Percentiles rank a stretch among this genome's conserved stretches.
Evolutionary conservation across 2,797 vertebrate species (phyloP).

Genomic region (Glossophaga mutica): DNA sequence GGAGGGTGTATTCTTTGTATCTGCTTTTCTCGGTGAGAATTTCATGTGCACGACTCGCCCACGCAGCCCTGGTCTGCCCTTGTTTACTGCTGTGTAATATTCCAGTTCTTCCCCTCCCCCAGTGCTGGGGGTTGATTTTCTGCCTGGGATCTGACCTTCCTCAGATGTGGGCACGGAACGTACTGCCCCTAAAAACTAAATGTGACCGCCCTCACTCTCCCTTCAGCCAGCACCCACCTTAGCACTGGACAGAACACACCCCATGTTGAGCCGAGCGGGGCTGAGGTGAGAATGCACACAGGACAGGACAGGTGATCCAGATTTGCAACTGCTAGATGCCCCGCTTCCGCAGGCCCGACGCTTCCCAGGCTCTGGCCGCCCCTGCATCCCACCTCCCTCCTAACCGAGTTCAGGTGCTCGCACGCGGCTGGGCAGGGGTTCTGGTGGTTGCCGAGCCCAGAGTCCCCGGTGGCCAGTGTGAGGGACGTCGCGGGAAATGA

Average conservation of each 20-base stretch:
- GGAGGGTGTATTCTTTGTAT: neutral
- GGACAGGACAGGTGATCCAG: neutral
- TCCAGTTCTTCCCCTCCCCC: neutral
- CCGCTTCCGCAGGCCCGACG: neutral
- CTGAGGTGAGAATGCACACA: neutral
- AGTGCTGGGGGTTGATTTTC: neutral
- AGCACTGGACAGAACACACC: neutral
- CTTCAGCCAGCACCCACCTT: neutral
- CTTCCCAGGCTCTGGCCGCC: neutral
- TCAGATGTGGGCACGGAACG: fast-evolving
- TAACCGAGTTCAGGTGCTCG: constrained; percentile 28
- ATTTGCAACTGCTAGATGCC: neutral
- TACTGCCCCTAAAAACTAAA: neutral
- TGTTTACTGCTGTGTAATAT: neutral
- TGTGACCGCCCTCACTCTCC: neutral
- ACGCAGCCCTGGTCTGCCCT: fast-evolving
- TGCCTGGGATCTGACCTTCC: neutral
- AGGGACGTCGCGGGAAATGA: constrained; percentile 53
- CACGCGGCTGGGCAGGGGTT: neutral
- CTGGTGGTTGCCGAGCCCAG: neutral
- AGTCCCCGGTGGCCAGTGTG: constrained; percentile 2
- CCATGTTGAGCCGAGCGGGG: too few relatives aligned
- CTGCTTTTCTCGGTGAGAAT: fast-evolving
- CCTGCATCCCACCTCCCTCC: neutral
- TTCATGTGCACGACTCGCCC: fast-evolving